Evolutionary conservation across 2,888 invertebrate genomes (phyloP).

Genomic region (Philonicus albiceps): DNA sequence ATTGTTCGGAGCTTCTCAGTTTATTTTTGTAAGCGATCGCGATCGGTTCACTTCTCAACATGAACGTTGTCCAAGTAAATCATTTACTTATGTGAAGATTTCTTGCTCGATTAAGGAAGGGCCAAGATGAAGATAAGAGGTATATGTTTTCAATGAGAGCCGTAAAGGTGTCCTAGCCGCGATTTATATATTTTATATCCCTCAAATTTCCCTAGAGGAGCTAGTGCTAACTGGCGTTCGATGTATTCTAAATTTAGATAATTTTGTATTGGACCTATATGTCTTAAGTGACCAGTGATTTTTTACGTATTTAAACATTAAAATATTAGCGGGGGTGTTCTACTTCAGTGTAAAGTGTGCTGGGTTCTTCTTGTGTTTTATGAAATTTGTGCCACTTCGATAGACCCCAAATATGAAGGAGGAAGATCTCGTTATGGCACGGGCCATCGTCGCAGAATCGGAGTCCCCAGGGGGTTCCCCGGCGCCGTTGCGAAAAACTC

Average conservation of each 20-base stretch:
- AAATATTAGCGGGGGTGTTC: neutral
- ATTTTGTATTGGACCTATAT: neutral
- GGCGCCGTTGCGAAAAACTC: conserved; percentile 70
- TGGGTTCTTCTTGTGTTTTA: neutral
- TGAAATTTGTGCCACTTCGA: neutral
- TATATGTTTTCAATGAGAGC: neutral
- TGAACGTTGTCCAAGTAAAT: neutral
- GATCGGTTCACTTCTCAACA: conserved; percentile 19
- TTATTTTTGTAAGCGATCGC: conserved; percentile 42
- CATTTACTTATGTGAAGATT: neutral
- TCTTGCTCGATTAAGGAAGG: neutral
- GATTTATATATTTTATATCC: neutral
- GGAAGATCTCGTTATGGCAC: conserved; percentile 75
- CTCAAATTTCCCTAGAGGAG: neutral
- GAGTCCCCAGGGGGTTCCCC: conserved; percentile 70
- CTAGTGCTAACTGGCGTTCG: neutral
- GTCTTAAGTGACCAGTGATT: neutral
- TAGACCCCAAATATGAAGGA: conserved; percentile 70
- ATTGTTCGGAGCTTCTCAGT: conserved; percentile 32
- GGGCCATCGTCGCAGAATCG: conserved; percentile 72
- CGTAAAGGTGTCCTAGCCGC: neutral
- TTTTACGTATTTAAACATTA: neutral
- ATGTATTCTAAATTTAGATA: neutral
- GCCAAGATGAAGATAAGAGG: neutral
- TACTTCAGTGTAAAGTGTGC: neutral